A percentile compares a stretch with the other conserved stretches of the same genome.
These are phyloP conservation scores for Drosophila pseudotakahashii DNA, from an alignment of 2,888 invertebrate genomes.

Conservation along the genomic window DNA sequence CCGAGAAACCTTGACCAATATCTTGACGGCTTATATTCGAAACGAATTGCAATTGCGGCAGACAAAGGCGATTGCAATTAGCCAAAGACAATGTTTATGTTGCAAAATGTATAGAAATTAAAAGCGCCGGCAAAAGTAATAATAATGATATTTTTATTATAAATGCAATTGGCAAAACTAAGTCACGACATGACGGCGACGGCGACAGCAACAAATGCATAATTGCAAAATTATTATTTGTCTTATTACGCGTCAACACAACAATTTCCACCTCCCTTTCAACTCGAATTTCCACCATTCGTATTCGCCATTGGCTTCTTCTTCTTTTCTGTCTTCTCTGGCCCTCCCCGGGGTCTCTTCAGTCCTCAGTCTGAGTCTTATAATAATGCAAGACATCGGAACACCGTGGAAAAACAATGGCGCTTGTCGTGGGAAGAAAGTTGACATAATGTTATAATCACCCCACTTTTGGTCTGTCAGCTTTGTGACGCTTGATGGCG, in stretches of 20 bases:
- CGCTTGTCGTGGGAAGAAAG: constrained; percentile 74
- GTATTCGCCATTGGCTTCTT: constrained; percentile 22
- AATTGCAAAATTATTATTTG: constrained; percentile 71
- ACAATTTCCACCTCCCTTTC: constrained; percentile 27
- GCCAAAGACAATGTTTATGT: constrained; percentile 61
- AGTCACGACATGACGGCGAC: constrained; percentile 70
- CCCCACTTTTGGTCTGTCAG: constrained; percentile 57
- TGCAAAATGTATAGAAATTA: constrained; percentile 66
- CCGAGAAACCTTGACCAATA: constrained; percentile 77
- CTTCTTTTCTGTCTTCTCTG: background rate
- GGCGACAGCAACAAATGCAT: constrained; percentile 53
- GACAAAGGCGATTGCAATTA: constrained; percentile 66
- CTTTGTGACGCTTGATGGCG: constrained; percentile 52
- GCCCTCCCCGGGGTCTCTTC: constrained; percentile 1
- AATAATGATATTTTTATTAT: constrained; percentile 55
- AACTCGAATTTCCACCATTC: constrained; percentile 20
- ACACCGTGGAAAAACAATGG: constrained; percentile 46
- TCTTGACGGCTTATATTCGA: constrained; percentile 48
- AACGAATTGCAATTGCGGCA: constrained; percentile 61
- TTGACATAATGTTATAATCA: constrained; percentile 79
- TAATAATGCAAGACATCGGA: constrained; percentile 32
- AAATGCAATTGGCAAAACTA: constrained; percentile 71
- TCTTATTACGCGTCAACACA: constrained; percentile 59
- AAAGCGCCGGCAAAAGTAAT: constrained; percentile 55
- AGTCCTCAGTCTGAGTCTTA: constrained; percentile 4